Conservation (phyloP, 2,113 vertebrate genomes). For the Entelurus aequoreus region DNA sequence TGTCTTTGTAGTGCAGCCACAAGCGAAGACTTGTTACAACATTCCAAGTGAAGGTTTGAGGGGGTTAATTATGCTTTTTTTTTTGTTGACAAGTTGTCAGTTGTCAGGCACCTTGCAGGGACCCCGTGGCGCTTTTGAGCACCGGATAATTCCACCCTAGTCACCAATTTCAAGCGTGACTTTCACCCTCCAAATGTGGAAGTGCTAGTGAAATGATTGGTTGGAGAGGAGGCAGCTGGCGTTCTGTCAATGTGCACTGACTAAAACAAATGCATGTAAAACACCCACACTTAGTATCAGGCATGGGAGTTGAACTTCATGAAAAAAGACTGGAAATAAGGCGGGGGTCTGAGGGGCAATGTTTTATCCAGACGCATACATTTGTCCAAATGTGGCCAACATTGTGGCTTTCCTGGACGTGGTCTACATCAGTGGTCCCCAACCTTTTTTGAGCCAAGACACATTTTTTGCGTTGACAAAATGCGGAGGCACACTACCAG, state of each 20-base stretch:
- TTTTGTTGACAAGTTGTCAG: conserved; percentile 16
- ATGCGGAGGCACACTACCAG: too few species aligned
- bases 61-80: conserved; percentile 39
- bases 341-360: too few species aligned
- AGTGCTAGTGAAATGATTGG: too few species aligned
- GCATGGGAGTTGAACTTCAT: too few species aligned
- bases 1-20: conserved; percentile 35
- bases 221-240: conserved; percentile 60
- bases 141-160: conserved; percentile 30
- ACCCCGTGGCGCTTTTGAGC: conserved; percentile 4
- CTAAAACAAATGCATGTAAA: conserved; percentile 47
- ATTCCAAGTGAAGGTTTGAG: conserved; percentile 7
- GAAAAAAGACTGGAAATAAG: too few species aligned
- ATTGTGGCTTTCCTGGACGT: too few species aligned
- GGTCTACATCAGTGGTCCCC: too few species aligned
- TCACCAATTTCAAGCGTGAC: conserved; percentile 34
- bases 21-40: conserved; percentile 31
- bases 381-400: too few species aligned
- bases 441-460: too few species aligned
- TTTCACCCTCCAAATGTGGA: conserved; percentile 42
- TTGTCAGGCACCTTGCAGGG: conserved; percentile 2
- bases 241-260: conserved; percentile 49
- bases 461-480: too few species aligned
- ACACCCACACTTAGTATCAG: background rate
- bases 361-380: too few species aligned